Evolutionary conservation across 2,797 vertebrate species (phyloP).

Genomic region (Scolopax bukidnonensis): DNA sequence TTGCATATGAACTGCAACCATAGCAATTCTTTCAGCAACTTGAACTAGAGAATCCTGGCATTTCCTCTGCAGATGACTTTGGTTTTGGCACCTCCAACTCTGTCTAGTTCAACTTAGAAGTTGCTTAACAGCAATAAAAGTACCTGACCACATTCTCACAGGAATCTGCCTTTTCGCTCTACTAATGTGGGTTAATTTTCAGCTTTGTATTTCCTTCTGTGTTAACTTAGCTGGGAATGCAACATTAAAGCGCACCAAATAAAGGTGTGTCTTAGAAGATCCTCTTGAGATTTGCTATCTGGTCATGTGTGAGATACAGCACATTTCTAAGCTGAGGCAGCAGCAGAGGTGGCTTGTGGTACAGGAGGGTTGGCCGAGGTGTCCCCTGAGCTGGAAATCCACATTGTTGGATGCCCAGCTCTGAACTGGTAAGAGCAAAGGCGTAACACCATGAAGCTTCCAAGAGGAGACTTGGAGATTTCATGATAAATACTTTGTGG

Average conservation of each 20-base stretch:
- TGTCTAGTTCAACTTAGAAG: constrained; percentile 27
- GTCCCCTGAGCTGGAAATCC: background rate
- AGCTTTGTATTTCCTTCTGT: background rate
- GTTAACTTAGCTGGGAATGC: background rate
- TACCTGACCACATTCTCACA: background rate
- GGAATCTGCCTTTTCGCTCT: background rate
- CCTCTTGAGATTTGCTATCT: background rate
- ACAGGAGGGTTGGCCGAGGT: background rate
- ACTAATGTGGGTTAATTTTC: background rate
- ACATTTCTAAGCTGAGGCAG: background rate
- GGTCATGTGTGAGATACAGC: background rate
- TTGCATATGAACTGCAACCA: background rate
- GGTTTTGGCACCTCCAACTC: constrained; percentile 16
- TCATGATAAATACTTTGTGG: background rate
- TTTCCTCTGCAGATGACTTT: constrained; percentile 44
- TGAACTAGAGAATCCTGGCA: background rate
- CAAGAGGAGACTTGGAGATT: background rate
- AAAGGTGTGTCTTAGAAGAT: background rate
- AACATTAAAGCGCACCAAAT: background rate
- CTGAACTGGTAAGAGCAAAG: background rate
- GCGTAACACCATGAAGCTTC: background rate
- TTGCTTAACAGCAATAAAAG: constrained; percentile 40
- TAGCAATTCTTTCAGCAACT: background rate
- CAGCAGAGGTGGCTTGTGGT: background rate
- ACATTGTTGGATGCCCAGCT: background rate